These are phyloP conservation scores for Gnatocerus cornutus DNA, from an alignment of 2,888 invertebrate genomes.

Conservation along the genomic window DNA sequence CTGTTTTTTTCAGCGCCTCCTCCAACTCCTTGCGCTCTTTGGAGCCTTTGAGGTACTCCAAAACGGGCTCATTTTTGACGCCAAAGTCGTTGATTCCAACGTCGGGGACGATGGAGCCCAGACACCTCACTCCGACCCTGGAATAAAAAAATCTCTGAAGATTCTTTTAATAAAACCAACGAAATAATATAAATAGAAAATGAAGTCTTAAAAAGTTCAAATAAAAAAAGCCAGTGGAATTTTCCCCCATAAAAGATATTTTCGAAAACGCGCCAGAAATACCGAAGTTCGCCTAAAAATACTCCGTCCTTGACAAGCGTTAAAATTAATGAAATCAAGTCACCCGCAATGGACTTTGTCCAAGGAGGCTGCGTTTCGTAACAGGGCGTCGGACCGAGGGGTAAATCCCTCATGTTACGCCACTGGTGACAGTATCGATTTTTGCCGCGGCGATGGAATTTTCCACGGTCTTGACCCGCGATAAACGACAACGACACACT, in stretches of 20 bases:
- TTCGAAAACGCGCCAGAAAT: slow-evolving; percentile 1
- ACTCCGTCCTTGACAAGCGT: slow-evolving; percentile 4
- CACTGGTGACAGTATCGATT: slow-evolving; percentile 39
- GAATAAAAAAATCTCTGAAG: slow-evolving; percentile 38
- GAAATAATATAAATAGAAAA: too few species aligned
- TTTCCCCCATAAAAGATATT: slow-evolving; percentile 25
- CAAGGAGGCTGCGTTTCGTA: slow-evolving; percentile 22
- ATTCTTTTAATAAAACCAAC: too few species aligned
- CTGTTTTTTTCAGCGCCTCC: slow-evolving; percentile 79
- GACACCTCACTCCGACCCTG: slow-evolving; percentile 71
- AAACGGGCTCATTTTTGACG: slow-evolving; percentile 86
- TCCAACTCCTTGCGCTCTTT: slow-evolving; percentile 84
- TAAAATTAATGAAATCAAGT: slow-evolving; percentile 24
- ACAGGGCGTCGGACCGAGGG: slow-evolving; percentile 3
- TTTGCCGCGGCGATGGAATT: slow-evolving; percentile 22
- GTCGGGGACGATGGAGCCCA: slow-evolving; percentile 79
- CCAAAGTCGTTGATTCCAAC: slow-evolving; percentile 79
- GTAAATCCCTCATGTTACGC: slow-evolving; percentile 25
- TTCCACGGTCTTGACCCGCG: slow-evolving; percentile 18
- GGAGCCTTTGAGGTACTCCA: slow-evolving; percentile 88
- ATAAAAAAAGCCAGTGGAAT: too few species aligned
- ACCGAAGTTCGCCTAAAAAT: slow-evolving; percentile 10
- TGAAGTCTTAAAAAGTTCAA: too few species aligned
- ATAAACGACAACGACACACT: background rate
- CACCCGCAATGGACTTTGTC: slow-evolving; percentile 17